A percentile compares a stretch with the other conserved stretches of the same genome.
Conservation (phyloP, 2,113 vertebrate species). For the Illadopsis cleaveri region DNA sequence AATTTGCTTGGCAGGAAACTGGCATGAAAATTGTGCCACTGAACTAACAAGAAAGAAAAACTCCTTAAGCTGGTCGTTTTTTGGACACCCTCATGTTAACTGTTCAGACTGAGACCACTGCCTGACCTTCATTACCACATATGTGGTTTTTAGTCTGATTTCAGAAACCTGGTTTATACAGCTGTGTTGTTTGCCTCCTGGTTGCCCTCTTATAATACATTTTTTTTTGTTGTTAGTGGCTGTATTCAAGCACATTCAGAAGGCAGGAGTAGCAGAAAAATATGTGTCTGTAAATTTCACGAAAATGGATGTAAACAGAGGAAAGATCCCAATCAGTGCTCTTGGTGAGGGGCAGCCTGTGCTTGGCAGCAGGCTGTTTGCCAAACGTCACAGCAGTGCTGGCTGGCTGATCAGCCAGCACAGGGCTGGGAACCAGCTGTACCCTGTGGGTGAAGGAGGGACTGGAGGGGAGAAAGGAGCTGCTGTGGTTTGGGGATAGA, state of each 20-base stretch:
- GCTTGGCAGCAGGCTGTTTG: not conserved
- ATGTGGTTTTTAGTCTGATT: not conserved
- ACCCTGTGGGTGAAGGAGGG: not conserved
- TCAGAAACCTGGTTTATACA: not conserved
- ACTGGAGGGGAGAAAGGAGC: not conserved
- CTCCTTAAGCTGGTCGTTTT: not conserved
- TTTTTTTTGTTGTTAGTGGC: not conserved
- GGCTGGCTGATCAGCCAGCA: not conserved
- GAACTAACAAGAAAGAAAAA: constrained; percentile 50
- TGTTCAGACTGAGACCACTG: constrained; percentile 20
- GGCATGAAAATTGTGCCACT: constrained; percentile 53
- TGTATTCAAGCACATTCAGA: not conserved
- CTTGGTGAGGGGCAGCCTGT: not conserved
- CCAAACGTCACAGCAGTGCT: not conserved
- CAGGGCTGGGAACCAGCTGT: not conserved
- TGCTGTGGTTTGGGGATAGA: not conserved
- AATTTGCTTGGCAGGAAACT: constrained; percentile 63
- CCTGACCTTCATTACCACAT: not conserved
- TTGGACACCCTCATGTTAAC: constrained; percentile 28
- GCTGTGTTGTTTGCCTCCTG: not conserved
- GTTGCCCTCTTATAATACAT: not conserved
- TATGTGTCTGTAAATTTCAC: not conserved
- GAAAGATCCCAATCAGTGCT: not conserved
- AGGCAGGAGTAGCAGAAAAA: not conserved
- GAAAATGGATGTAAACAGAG: not conserved